Evolutionary conservation across 2,797 vertebrate species (phyloP), one percentile per base, ranked within the genome.

Genomic region (Mormyrops attenuatus): DNA sequence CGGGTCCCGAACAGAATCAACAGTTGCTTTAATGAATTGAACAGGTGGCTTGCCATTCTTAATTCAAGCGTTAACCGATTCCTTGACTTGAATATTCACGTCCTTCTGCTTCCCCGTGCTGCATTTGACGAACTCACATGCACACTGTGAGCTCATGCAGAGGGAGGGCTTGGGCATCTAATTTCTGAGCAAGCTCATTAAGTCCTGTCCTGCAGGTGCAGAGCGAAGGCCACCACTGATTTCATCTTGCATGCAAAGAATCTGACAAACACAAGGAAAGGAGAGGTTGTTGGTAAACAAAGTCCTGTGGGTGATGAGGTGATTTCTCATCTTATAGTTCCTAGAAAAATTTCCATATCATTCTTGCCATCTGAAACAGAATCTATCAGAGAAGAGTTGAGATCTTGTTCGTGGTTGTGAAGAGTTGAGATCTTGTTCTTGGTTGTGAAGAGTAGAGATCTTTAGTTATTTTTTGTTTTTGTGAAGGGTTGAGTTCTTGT

Each of bases 41-140:
- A 92, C 95, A 95, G 95, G 94, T 95, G 94, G 94, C 93, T 91
- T 93, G 93, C 92, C 93, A 93, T 94, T 94, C 95, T 94, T 93
- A 94, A 95, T 95, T 93, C 90, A 92, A 92, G 90, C 94, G 93
- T 94, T 92, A 94, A 95, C 89, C 91, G 88, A 89, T 91, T 93
- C 91, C 92, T 92, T 90, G 91, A 92, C 91, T 90, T 94, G 93
- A 95, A 94, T 94, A 94, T 95, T 94, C 92, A 94, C 88, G 90
- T 91, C 93, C 95, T 93, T 92, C 93, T 94, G 94, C 92, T 91
- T 8, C 88, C 44, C 50, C 49, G 11, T 55, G 9, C 22, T 20
- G 22, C 50, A 7, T 55, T 38, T 30, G 52, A 87, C 6, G 30
- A 41, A 20, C 41, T 26, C 44, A n/a, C 82, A 26, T 22, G 50